Evolutionary conservation across 2,888 invertebrate species (phyloP).

Genomic region (Horisme vitalbata): DNA sequence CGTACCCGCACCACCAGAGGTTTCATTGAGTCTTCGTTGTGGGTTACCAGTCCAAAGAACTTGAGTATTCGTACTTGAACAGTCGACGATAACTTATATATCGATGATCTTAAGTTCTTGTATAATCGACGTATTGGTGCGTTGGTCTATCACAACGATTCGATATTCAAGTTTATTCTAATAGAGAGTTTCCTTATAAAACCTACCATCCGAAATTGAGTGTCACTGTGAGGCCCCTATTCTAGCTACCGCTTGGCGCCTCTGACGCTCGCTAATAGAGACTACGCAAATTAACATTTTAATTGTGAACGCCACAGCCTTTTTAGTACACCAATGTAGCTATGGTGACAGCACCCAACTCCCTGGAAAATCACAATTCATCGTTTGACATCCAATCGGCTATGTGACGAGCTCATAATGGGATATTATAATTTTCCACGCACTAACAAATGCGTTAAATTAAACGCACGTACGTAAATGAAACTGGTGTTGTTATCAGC

Average conservation of each 20-base stretch:
- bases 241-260: constrained; percentile 15
- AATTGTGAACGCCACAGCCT: constrained; percentile 58
- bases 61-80: no score
- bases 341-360: constrained; percentile 37
- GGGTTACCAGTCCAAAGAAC: no score
- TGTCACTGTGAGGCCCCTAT: no score
- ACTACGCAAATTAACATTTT: constrained; percentile 65
- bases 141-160: no score
- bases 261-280: constrained; percentile 34
- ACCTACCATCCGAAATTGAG: no score
- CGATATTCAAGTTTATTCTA: no score
- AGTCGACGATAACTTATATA: no score
- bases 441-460: constrained; percentile 53
- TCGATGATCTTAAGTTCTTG: no score
- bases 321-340: constrained; percentile 44
- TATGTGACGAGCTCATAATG: constrained; percentile 68
- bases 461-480: constrained; percentile 40
- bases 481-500: constrained; percentile 11
- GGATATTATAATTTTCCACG: constrained; percentile 69
- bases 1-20: no score
- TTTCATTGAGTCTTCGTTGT: no score
- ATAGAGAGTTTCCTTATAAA: no score
- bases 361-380: constrained; percentile 60
- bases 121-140: no score
- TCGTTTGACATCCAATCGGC: constrained; percentile 66